Base-by-base conservation (phyloP, 2,113 vertebrate species). In the Paradoxurus hermaphroditus region DNA sequence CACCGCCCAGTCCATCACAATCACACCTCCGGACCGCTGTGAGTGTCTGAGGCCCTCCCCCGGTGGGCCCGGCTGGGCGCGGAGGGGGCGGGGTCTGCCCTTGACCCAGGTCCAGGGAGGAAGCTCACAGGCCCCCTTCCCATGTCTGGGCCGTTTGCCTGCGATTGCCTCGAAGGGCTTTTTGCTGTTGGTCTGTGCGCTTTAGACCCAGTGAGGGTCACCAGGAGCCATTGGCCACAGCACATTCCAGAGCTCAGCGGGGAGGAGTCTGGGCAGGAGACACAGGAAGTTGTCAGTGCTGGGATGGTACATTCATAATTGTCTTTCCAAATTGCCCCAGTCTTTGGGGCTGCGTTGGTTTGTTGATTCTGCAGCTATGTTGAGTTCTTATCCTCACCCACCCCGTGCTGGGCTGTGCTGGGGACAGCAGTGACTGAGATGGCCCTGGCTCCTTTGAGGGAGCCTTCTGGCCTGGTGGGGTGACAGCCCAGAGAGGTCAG, bases 21-120 rank as follows among this genome's bases (percentile, higher is more conserved):
- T 99, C 98, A 99, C 99, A 4, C 99, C 99, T 1, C 99, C 99
- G 0, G 99, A 99, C 97, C 99, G 99, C 98, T 99, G 99, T 99
- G 98, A 99, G 99, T 99, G 41, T 12, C n/a, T 8, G 21, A 31
- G 62, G 46, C 72, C 21, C 31, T 7, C 27, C 18, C 36, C 12
- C 7, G 0, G 0, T 1, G 63, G 23, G 56, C 6, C 27, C 34
- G 59, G 13, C 16, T 14, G 0, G 39, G n/a, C 0, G 10, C 7
- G 44, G 53, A 13, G 18, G 10, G 10, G 18, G 11, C 18, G 7
- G 84, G 49, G 36, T n/a, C 90, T 46, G 62, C 75, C 9, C 3
- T 83, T 36, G 53, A 23, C 49, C 31, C 25, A 1, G 39, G 29
- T 79, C 68, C n/a, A 1, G 10, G 78, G 13, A 41, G 63, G 63